Percentiles rank a stretch among this genome's conserved stretches.
Evolutionary conservation across 2,888 invertebrate genomes (phyloP).

Genomic region (Cheilosia scutellata): DNA sequence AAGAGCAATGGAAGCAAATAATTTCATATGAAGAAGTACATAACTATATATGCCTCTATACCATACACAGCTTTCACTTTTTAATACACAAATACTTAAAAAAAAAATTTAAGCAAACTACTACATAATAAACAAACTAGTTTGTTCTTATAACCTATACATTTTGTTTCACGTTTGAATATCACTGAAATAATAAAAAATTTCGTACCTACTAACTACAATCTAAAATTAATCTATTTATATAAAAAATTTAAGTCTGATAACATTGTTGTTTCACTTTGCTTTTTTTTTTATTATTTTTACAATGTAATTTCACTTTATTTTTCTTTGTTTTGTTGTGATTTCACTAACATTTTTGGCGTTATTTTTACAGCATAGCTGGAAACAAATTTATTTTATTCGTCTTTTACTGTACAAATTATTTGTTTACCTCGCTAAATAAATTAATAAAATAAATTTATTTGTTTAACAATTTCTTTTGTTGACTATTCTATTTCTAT

Average conservation of each 20-base stretch:
- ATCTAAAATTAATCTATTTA: constrained; percentile 41
- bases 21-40: neutral
- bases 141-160: neutral
- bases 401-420: constrained; percentile 57
- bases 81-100: no score
- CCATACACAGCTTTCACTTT: no score
- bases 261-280: constrained; percentile 46
- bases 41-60: no score
- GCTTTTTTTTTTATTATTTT: constrained; percentile 20
- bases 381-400: constrained; percentile 62
- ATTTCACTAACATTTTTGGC: constrained; percentile 78
- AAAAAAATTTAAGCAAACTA: neutral
- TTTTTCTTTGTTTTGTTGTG: constrained; percentile 46
- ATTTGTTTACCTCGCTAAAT: constrained; percentile 54
- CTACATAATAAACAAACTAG: neutral
- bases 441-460: constrained; percentile 51
- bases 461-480: constrained; percentile 22
- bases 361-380: constrained; percentile 79
- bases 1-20: constrained; percentile 37
- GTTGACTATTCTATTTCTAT: constrained; percentile 34
- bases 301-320: constrained; percentile 31
- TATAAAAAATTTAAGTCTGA: constrained; percentile 67
- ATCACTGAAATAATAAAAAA: constrained; percentile 38
- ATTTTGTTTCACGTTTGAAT: constrained; percentile 6
- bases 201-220: constrained; percentile 48